Percentiles rank a stretch among this genome's conserved stretches.
These are phyloP conservation scores for Macrocentrus cingulum DNA, from an alignment of 1,140 invertebrate genomes.

Conservation along the genomic window DNA sequence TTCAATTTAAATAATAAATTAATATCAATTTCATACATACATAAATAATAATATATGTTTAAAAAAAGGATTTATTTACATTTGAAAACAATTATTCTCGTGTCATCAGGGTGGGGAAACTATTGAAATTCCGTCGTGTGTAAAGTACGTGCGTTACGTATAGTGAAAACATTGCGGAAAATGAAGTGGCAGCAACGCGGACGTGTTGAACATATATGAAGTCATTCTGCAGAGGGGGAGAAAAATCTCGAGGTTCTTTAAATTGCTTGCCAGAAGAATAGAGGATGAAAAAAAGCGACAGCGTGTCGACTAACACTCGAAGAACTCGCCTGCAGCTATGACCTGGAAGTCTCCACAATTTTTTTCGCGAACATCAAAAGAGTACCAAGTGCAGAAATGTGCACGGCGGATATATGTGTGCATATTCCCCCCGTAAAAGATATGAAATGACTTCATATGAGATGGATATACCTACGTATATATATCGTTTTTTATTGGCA, in stretches of 20 bases:
- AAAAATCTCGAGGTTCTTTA: neutral
- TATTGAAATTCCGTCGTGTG: conserved; percentile 29
- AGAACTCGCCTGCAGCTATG: conserved; percentile 33
- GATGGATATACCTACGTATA: neutral
- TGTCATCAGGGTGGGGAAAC: conserved; percentile 14
- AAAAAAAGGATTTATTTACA: too few relatives aligned
- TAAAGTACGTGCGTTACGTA: conserved; percentile 8
- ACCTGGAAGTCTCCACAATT: conserved; percentile 42
- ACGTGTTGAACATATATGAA: neutral
- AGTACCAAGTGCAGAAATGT: neutral
- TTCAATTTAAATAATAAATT: too few relatives aligned
- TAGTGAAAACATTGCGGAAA: conserved; percentile 10
- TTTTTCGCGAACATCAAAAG: neutral
- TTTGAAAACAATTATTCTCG: conserved; percentile 24
- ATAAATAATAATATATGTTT: too few relatives aligned
- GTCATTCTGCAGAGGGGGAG: neutral
- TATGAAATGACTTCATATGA: neutral
- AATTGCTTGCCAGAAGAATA: conserved; percentile 7
- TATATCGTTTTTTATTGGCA: neutral
- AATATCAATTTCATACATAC: too few relatives aligned
- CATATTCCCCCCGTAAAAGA: neutral
- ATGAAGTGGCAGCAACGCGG: neutral
- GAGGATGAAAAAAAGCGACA: neutral
- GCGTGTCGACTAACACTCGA: conserved; percentile 13
- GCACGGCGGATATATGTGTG: neutral